Conservation (phyloP, 2,113 vertebrate genomes). For the Jacana jacana region DNA sequence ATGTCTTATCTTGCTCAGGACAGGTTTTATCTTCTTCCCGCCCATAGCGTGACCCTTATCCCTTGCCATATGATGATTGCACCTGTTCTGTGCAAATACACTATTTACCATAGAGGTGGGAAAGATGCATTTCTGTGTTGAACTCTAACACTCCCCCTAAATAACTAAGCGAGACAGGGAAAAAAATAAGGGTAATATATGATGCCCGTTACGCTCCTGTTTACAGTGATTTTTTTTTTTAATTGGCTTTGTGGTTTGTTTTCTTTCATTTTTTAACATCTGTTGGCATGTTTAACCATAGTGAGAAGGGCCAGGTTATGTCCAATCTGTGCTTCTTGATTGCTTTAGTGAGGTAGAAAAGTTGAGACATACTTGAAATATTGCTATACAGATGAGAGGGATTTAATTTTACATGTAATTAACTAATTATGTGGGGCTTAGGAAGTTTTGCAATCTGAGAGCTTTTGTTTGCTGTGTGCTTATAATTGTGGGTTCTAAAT, state of each 20-base stretch:
- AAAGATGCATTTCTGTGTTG: neutral
- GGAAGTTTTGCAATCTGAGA: neutral
- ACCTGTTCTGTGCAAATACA: constrained; percentile 1
- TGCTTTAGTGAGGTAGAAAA: neutral
- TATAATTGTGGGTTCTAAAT: neutral
- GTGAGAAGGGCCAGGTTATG: neutral
- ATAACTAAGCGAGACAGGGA: neutral
- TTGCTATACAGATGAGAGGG: neutral
- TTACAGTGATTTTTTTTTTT: neutral
- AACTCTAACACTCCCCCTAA: neutral
- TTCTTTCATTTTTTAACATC: neutral
- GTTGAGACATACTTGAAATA: neutral
- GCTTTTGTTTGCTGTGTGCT: neutral
- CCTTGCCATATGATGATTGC: neutral
- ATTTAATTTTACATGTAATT: neutral
- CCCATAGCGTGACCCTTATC: neutral
- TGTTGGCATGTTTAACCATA: neutral
- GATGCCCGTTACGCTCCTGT: neutral
- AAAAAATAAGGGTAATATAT: neutral
- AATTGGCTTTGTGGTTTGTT: neutral
- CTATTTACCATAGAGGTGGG: neutral
- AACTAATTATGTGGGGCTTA: neutral
- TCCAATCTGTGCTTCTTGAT: neutral
- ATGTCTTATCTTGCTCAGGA: neutral
- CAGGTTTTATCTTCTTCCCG: neutral